Percentiles rank a stretch among this genome's conserved stretches.
Conservation (phyloP, 2,797 vertebrate species). For the Enteromius trimaculatus region DNA sequence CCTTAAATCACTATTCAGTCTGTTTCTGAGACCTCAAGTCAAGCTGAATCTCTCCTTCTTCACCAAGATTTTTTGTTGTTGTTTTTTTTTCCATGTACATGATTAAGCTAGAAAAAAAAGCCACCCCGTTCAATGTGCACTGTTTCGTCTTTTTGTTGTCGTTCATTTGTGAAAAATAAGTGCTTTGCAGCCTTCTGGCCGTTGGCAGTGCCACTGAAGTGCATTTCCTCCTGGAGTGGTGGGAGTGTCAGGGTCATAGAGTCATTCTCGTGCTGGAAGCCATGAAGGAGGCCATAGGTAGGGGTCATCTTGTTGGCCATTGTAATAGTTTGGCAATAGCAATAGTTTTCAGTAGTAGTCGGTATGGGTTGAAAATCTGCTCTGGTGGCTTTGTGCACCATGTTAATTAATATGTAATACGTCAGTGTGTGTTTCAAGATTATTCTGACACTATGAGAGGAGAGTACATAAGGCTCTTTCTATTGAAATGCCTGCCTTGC, state of each 20-base stretch:
- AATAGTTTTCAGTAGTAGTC: conserved; percentile 80
- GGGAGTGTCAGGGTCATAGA: conserved; percentile 82
- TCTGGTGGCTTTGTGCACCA: conserved; percentile 86
- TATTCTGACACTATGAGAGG: conserved; percentile 88
- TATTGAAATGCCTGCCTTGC: conserved; percentile 88
- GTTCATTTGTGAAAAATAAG: conserved; percentile 67
- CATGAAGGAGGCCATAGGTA: conserved; percentile 92
- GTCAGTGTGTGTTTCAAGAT: conserved; percentile 70
- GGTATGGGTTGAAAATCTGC: conserved; percentile 79
- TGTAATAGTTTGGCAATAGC: conserved; percentile 77
- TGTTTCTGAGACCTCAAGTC: conserved; percentile 78
- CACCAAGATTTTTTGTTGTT: conserved; percentile 72
- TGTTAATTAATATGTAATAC: conserved; percentile 39
- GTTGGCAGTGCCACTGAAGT: conserved; percentile 87
- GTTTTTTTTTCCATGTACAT: conserved; percentile 63
- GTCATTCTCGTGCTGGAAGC: conserved; percentile 64
- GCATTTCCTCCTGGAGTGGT: conserved; percentile 81
- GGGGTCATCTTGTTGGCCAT: conserved; percentile 77
- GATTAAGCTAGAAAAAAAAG: conserved; percentile 60
- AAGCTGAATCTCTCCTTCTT: conserved; percentile 85
- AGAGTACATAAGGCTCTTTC: conserved; percentile 89
- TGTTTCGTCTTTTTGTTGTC: conserved; percentile 76
- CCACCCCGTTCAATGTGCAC: conserved; percentile 86
- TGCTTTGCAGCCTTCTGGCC: conserved; percentile 92
- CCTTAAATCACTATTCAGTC: conserved; percentile 54